Base-by-base conservation (phyloP, 2,888 invertebrate species). In the Macrosiphum euphorbiae region DNA sequence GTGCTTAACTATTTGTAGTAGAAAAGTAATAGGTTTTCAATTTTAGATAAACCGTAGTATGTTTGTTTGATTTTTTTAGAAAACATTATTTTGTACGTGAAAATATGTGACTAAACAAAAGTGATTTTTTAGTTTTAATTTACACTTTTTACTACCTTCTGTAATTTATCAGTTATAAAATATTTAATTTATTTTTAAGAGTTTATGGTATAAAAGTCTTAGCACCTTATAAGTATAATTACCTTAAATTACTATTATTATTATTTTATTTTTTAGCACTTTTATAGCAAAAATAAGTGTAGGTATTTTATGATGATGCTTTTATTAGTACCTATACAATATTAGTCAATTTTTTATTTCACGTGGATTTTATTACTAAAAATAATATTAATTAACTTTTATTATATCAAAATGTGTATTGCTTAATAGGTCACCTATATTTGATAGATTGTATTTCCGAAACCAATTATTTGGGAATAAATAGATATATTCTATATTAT, bases 51-150 rank as follows among this genome's bases (percentile, higher is more conserved):
- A 78, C 35, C 20, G 8, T 35, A 78, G 20, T 78, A 35, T 26
- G 35, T 78, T 78, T 78, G 78, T 20, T 78, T 78, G 35, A 78
- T 78, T 78, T 78, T 78, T 78, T 78, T 78, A 78, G 78, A 78
- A 55, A 78, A 20, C 35, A 16, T 78, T 78, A 78, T 35, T 78
- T 78, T 35, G 78, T 78, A 78, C 78, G 35, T 78, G 78, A 8
- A 78, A 78, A 78, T 35, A 78, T 78, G 78, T 78, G 35, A 35
- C 35, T 78, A 78, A 20, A 55, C 16, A 67, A 20, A 78, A 35
- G 8, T 78, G 20, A 35, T 78, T 35, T 78, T 78, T 78, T 78
- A 67, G n/a, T 67, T 67, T 67, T 78, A 78, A 78, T 78, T 35
- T 78, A 35, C 35, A 35, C 78, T 35, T 35, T 35, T 78, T 78